Evolutionary conservation across 2,113 vertebrate species (phyloP), one percentile per base, ranked within the genome.

Genomic region (Egretta garzetta): DNA sequence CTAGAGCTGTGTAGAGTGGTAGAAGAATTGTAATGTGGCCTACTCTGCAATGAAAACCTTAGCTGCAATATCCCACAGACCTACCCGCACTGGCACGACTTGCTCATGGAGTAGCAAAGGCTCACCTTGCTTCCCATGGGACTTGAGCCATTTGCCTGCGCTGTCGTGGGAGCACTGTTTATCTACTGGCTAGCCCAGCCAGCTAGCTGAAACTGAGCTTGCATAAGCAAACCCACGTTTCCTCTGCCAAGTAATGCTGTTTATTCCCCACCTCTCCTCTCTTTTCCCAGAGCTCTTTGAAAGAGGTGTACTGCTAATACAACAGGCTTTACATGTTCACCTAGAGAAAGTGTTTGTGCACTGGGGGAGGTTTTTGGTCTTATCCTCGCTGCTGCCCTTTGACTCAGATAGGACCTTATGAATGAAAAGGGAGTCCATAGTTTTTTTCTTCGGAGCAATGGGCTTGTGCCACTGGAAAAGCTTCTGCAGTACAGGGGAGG

Each of bases 51-150:
- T 16, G 39, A 26, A 58, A 63, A 53, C 41, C 27, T 62, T 30
- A 32, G 12, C 22, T 70, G 35, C 30, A 35, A 12, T 10, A 3
- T 26, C 43, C 15, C 35, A 19, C 52, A 79, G 77, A 64, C 32
- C 52, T 73, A 6, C 23, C 16, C 21, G 37, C 27, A 4, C 15
- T 60, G 58, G 4, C 1, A 2, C 22, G 58, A 19, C 35, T 33
- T 53, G 14, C 14, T 52, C 5, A 3, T 24, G n/a, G 47, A 0
- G 0, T 15, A 82, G 5, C 1, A 4, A 60, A 68, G 39, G 49
- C 35, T 92, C 33, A 30, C 7, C 10, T 5, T 41, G 26, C 52
- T 63, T 80, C 52, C 28, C 30, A 3, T 5, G 35, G 18, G 10
- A 6, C 24, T 41, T 14, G 15, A 53, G 28, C 10, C 16, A 1